These are phyloP conservation scores for Phenacoccus solenopsis DNA, from an alignment of 1,140 invertebrate genomes.

Conservation along the genomic window DNA sequence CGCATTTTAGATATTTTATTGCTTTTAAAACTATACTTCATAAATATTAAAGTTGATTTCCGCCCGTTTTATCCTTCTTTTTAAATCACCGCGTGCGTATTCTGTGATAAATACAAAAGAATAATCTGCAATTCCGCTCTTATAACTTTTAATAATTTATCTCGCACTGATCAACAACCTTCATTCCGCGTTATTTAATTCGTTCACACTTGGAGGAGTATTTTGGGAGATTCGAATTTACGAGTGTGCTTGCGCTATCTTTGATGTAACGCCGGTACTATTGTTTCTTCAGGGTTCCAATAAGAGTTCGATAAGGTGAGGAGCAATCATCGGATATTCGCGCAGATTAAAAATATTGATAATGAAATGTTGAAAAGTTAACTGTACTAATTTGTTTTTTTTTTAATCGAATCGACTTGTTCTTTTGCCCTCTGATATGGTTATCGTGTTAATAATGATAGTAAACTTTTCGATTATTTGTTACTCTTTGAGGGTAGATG, in stretches of 20 bases:
- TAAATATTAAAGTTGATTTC: constrained; percentile 17
- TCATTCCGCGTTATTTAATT: background rate
- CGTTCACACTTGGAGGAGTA: background rate
- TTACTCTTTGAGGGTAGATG: background rate
- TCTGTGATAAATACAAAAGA: constrained; percentile 6
- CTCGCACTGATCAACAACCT: background rate
- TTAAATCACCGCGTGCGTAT: constrained; percentile 9
- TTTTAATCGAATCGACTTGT: too few species aligned
- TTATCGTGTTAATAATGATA: too few species aligned
- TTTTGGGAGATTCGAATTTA: too few species aligned
- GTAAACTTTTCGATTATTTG: too few species aligned
- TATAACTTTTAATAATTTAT: constrained; percentile 4
- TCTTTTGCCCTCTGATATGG: too few species aligned
- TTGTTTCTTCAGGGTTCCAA: background rate
- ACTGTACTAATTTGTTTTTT: too few species aligned
- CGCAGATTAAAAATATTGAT: too few species aligned
- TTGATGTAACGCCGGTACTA: background rate
- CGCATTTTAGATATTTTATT: constrained; percentile 16
- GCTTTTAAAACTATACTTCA: constrained; percentile 15
- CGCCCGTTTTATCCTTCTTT: constrained; percentile 7
- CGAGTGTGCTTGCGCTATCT: background rate
- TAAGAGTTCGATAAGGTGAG: too few species aligned
- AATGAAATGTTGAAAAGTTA: too few species aligned
- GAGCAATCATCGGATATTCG: too few species aligned
- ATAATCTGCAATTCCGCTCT: background rate